Conservation (phyloP, 37 sponge, comb jelly and placozoan species). For the Ianthella basta region DNA sequence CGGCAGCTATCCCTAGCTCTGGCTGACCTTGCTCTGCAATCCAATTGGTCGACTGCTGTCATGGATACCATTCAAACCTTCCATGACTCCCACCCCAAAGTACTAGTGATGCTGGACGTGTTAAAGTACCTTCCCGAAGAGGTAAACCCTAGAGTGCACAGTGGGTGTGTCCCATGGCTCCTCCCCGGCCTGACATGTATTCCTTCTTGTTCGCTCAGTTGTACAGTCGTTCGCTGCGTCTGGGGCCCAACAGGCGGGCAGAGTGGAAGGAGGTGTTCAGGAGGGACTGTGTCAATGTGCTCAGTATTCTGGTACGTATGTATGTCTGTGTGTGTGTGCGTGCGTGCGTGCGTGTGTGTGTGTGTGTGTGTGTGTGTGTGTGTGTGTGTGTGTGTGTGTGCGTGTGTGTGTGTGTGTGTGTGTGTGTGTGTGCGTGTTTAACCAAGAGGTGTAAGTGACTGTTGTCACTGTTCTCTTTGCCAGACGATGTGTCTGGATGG, state of each 20-base stretch:
- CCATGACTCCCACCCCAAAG: constrained; percentile 36
- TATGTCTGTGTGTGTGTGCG: neutral
- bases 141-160: constrained; percentile 31
- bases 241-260: constrained; percentile 63
- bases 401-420: too few relatives aligned
- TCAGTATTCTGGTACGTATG: constrained; percentile 37
- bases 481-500: neutral
- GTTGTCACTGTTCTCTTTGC: neutral
- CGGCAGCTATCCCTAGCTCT: constrained; percentile 83
- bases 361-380: neutral
- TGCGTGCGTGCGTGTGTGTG: neutral
- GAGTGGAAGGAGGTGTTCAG: constrained; percentile 47
- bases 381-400: neutral
- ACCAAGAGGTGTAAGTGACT: too few relatives aligned
- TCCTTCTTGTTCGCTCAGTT: constrained; percentile 12
- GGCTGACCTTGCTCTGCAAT: constrained; percentile 89
- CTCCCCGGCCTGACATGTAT: neutral
- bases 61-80: constrained; percentile 69
- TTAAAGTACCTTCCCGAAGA: constrained; percentile 84
- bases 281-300: constrained; percentile 46
- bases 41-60: constrained; percentile 70
- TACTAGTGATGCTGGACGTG: constrained; percentile 71
- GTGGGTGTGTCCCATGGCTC: neutral
- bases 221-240: constrained; percentile 43
- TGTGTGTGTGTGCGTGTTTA: too few relatives aligned